Conservation (phyloP, 2,888 invertebrate species). For the Candidula unifasciata region DNA sequence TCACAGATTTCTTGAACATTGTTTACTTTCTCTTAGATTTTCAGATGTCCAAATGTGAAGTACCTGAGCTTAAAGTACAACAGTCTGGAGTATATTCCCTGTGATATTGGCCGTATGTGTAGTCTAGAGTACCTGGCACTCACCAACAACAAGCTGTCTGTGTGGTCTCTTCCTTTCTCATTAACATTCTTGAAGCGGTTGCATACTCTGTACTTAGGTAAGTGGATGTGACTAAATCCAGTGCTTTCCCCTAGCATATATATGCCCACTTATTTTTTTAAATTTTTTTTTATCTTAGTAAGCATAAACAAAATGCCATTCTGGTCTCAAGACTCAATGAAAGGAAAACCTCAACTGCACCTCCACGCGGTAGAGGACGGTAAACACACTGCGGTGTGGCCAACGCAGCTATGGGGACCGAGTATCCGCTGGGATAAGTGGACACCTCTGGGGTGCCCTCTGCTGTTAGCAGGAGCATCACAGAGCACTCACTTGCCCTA, state of each 20-base stretch:
- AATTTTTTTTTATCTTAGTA: too few relatives aligned
- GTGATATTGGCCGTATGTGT: constrained; percentile 78
- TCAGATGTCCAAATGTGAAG: constrained; percentile 77
- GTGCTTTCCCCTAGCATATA: too few relatives aligned
- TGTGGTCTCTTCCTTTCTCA: constrained; percentile 78
- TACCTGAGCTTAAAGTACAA: constrained; percentile 79
- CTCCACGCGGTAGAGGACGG: too few relatives aligned
- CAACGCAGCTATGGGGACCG: too few relatives aligned
- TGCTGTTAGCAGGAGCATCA: too few relatives aligned
- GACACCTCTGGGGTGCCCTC: too few relatives aligned
- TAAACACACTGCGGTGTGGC: too few relatives aligned
- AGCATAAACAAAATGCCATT: neutral
- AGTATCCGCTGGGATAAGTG: too few relatives aligned
- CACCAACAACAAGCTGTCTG: constrained; percentile 79
- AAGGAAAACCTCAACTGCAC: too few relatives aligned
- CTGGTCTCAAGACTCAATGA: too few relatives aligned
- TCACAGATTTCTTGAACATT: neutral
- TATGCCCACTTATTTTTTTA: neutral
- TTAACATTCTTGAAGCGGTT: constrained; percentile 78
- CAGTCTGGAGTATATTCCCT: constrained; percentile 77
- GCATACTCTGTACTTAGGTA: constrained; percentile 74
- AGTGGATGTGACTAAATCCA: too few relatives aligned
- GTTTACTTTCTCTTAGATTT: constrained; percentile 76
- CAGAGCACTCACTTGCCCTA: too few relatives aligned
- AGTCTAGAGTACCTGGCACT: constrained; percentile 78